Evolutionary conservation across 2,113 vertebrate genomes (phyloP).

Genomic region (Megalops atlanticus): DNA sequence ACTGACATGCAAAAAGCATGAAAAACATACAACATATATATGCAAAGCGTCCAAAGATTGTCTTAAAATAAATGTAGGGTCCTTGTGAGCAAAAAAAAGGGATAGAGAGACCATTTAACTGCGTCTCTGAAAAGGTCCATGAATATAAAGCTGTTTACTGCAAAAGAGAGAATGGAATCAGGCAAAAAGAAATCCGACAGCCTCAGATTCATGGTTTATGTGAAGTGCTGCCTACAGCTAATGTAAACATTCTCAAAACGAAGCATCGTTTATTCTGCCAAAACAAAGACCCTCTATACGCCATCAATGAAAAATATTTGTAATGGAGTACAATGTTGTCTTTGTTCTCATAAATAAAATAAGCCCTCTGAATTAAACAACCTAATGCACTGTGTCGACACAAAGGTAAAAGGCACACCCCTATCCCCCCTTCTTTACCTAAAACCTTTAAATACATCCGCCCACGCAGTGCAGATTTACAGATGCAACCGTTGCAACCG

Average conservation of each 20-base stretch:
- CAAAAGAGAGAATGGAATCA: not conserved
- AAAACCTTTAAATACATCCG: constrained; percentile 33
- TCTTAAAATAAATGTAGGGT: not conserved
- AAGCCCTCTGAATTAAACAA: constrained; percentile 5
- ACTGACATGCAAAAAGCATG: not conserved
- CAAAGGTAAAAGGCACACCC: constrained; percentile 10
- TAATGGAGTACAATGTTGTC: not conserved
- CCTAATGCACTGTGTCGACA: not conserved
- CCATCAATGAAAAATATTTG: not conserved
- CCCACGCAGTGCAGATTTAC: constrained; percentile 33
- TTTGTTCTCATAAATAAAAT: constrained; percentile 19
- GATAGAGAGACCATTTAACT: not conserved
- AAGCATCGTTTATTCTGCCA: not conserved
- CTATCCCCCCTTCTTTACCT: constrained; percentile 23
- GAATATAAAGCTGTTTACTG: not conserved
- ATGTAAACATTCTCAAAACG: not conserved
- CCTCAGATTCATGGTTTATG: not conserved
- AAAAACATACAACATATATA: not conserved
- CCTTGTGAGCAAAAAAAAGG: not conserved
- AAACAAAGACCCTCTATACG: not conserved
- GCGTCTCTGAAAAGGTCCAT: not conserved
- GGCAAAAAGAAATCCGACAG: not conserved
- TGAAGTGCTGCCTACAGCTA: constrained; percentile 13
- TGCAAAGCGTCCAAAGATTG: not conserved
- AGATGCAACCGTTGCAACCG: constrained; percentile 8